phyloP scores from a whole-genome alignment of 1,140 invertebrate genomes.

The Brachionus sp. region DNA sequence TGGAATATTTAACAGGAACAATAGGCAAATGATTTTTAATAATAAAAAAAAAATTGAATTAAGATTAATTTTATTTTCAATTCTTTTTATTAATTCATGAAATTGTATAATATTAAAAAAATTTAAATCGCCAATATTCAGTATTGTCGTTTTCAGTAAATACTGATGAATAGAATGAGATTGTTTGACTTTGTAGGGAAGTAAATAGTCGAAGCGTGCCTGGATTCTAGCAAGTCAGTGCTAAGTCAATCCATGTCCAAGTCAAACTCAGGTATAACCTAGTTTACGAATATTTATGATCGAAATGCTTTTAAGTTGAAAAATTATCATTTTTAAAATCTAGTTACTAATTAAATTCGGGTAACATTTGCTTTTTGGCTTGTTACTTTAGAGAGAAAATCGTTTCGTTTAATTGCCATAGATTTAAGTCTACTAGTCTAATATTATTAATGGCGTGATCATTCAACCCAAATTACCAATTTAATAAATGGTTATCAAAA shows the following conservation, averaged over 20 bases:
- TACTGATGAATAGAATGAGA: not conserved
- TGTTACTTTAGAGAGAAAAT: not conserved
- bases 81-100: not conserved
- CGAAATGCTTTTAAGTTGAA: not conserved
- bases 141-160: not conserved
- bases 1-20: not conserved
- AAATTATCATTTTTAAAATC: slow-evolving; percentile 30
- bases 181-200: not conserved
- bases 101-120: slow-evolving; percentile 5
- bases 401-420: not conserved
- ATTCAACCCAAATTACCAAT: slow-evolving; percentile 32
- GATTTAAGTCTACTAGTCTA: not conserved
- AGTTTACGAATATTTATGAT: slow-evolving; percentile 1
- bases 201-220: not conserved
- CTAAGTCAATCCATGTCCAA: not conserved
- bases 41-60: not conserved
- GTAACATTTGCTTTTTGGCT: slow-evolving; percentile 26
- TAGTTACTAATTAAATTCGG: slow-evolving; percentile 27
- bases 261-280: slow-evolving; percentile 34
- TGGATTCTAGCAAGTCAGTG: not conserved
- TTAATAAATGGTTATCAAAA: slow-evolving; percentile 33
- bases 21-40: not conserved
- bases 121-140: not conserved
- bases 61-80: not conserved
- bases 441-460: slow-evolving; percentile 29